Evolutionary conservation across 2,113 vertebrate species (phyloP).

Genomic region (Gavia stellata): DNA sequence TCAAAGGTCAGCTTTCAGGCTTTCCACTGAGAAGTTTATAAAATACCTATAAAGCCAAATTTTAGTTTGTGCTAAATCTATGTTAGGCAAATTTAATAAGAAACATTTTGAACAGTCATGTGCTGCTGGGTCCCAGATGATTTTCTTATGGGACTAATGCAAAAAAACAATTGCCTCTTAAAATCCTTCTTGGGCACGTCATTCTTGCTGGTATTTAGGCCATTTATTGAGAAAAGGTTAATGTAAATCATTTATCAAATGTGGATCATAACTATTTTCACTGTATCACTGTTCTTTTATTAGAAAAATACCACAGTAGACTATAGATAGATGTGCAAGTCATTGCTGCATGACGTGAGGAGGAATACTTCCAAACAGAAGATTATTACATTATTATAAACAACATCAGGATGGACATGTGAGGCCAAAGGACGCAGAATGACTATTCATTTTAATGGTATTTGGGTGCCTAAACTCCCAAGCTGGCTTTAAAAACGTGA

Average conservation of each 20-base stretch:
- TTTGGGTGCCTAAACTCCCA: not conserved
- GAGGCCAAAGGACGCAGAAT: not conserved
- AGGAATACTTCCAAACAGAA: not conserved
- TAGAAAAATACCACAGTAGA: not conserved
- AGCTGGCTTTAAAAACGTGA: not conserved
- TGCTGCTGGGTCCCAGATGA: not conserved
- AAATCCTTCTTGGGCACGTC: not conserved
- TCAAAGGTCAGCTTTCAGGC: conserved; percentile 34
- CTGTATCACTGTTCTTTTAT: not conserved
- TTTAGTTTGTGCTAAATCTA: conserved; percentile 19
- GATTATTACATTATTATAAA: not conserved
- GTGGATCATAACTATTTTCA: not conserved
- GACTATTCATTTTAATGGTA: not conserved
- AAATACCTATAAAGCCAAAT: conserved; percentile 23
- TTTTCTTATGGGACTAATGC: not conserved
- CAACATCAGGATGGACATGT: not conserved
- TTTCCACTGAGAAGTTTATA: conserved; percentile 43
- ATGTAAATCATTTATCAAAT: not conserved
- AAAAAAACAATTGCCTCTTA: not conserved
- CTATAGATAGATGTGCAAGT: not conserved
- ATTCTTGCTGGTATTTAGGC: not conserved
- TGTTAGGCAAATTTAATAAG: conserved; percentile 41
- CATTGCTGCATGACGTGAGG: not conserved
- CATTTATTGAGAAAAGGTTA: not conserved
- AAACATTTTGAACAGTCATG: not conserved